These are phyloP conservation scores for Otus sunia DNA, from an alignment of 2,113 vertebrate genomes.

Conservation along the genomic window DNA sequence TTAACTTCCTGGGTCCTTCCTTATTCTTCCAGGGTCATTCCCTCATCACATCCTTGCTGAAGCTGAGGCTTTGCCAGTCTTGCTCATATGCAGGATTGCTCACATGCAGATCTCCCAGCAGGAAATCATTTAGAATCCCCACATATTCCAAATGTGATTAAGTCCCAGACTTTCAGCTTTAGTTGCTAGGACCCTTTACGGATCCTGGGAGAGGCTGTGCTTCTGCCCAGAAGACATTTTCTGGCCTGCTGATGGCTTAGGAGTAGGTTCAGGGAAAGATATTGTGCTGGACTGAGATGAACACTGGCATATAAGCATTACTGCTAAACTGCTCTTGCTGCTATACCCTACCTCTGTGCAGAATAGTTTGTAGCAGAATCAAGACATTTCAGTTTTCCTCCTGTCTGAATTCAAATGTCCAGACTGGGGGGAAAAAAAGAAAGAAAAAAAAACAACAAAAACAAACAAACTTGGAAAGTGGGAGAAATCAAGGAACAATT, in stretches of 20 bases:
- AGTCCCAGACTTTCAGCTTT: conserved; percentile 16
- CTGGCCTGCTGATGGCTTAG: not conserved
- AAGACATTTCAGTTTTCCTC: not conserved
- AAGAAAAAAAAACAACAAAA: accelerated
- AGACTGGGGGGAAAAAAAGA: accelerated
- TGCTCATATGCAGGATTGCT: too few relatives aligned
- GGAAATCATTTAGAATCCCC: too few relatives aligned
- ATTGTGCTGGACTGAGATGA: not conserved
- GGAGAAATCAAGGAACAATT: not conserved
- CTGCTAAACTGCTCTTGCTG: not conserved
- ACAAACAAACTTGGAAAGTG: not conserved
- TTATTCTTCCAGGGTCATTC: too few relatives aligned
- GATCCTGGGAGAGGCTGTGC: not conserved
- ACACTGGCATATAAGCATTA: not conserved
- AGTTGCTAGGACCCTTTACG: conserved; percentile 32
- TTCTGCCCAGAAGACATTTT: conserved; percentile 39
- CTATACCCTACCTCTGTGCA: not conserved
- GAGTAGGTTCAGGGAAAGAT: not conserved
- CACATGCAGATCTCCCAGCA: too few relatives aligned
- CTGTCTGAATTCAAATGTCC: not conserved
- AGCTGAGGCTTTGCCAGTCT: too few relatives aligned
- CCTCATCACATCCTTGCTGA: too few relatives aligned
- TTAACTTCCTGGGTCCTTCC: too few relatives aligned
- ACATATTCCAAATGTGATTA: conserved; percentile 63
- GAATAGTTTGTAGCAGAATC: not conserved